Evolutionary conservation across 2,888 invertebrate genomes (phyloP), one percentile per base, ranked within the genome.

Genomic region (Epistrophella euchroma): DNA sequence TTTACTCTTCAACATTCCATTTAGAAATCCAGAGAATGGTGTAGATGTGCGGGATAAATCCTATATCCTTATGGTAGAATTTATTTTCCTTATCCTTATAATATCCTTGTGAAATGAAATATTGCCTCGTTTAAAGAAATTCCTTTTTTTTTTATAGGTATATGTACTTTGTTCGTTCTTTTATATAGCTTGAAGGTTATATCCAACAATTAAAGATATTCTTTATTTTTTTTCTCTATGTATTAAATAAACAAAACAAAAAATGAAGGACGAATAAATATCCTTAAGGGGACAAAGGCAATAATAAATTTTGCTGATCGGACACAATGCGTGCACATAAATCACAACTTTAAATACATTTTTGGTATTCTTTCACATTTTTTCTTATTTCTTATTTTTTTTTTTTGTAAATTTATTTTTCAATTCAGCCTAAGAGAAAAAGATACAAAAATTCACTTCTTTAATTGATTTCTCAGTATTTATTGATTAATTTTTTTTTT

Each of bases 31-130:
- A 25, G 43, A 50, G 40, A 50, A 35, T 17, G 6, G 10, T 19
- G 2, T 50, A 13, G 45, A 77, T 50, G 45, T 43, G 66, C 62
- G 58, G 32, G 74, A 83, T 78, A 64, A 71, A 85, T 80, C 80
- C 66, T 76, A 77, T 86, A 81, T 86, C 86, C 81, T 81, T 86
- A 70, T 81, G 81, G 60, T 40, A 55, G 77, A 81, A 76, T 76
- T 79, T 84, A 66, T 70, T 77, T 76, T 77, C 32, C 72, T 73
- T 35, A 60, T 76, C 47, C 47, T 52, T 73, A 32, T 68, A 45
- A 58, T 81, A 86, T 86, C 82, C 86, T 73, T 82, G 77, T 52
- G 82, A 82, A 78, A 86, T 86, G 82, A 86, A 78, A 86, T 82
- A 86, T 78, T 74, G 73, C 76, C 76, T 80, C 81, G 76, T 81